Evolutionary conservation across 2,113 vertebrate species (phyloP).

Genomic region (Paralichthys olivaceus): DNA sequence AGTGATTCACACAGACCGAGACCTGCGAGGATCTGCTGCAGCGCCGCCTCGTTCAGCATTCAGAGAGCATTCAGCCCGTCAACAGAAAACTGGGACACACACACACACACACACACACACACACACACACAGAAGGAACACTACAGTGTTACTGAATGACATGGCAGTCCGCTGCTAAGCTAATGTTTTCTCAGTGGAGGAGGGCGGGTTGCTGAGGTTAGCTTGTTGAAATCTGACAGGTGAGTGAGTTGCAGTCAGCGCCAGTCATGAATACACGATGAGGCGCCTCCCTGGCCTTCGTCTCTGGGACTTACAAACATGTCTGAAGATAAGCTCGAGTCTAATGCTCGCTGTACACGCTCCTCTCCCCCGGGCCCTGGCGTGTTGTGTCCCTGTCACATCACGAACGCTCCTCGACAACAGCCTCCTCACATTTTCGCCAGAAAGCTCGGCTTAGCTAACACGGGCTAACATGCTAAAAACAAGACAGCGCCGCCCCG

Average conservation of each 20-base stretch:
- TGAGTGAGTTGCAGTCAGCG: slow-evolving; percentile 43
- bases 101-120: not conserved
- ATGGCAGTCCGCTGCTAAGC: slow-evolving; percentile 7
- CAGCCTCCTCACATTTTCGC: slow-evolving; percentile 59
- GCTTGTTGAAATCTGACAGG: slow-evolving; percentile 73
- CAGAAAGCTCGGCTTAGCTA: slow-evolving; percentile 50
- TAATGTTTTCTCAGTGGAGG: slow-evolving; percentile 3
- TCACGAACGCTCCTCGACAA: slow-evolving; percentile 49
- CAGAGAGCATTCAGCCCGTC: not conserved
- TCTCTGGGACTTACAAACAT: not conserved
- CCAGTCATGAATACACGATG: not conserved
- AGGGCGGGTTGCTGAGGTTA: slow-evolving; percentile 48
- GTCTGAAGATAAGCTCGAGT: rapidly evolving
- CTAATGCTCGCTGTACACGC: too few relatives aligned
- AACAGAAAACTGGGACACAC: not conserved
- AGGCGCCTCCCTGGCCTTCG: too few relatives aligned
- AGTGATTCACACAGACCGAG: slow-evolving; percentile 41
- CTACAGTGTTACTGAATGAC: not conserved
- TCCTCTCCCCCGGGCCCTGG: not conserved
- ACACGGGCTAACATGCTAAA: slow-evolving; percentile 72
- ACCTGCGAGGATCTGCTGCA: slow-evolving; percentile 44
- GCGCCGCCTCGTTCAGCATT: slow-evolving; percentile 19
- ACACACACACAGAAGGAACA: not conserved
- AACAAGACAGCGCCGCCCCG: slow-evolving; percentile 66
- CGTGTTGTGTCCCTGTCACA: slow-evolving; percentile 23